Percentiles rank a stretch among this genome's conserved stretches.
These are phyloP conservation scores for Oscheius sp. DNA, from an alignment of 1,140 invertebrate genomes.

Conservation along the genomic window DNA sequence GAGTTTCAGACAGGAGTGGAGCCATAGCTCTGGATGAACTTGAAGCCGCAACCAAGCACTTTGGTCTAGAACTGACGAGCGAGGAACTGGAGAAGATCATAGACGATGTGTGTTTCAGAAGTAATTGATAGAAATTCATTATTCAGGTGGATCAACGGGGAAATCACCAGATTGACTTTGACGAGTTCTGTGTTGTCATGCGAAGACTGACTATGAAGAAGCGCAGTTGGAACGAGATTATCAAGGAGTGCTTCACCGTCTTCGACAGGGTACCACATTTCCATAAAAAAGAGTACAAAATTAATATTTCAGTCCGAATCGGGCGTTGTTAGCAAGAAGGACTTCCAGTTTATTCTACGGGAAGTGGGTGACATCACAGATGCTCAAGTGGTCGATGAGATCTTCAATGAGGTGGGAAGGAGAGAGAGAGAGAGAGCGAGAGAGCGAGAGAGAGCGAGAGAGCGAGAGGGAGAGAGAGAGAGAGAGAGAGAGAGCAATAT, in stretches of 20 bases:
- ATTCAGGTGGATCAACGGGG: constrained; percentile 51
- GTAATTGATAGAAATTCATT: not conserved
- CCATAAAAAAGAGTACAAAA: constrained; percentile 3
- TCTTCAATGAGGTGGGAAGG: constrained; percentile 43
- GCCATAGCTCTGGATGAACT: constrained; percentile 59
- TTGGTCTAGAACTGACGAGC: constrained; percentile 49
- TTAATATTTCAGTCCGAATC: constrained; percentile 50
- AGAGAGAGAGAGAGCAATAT: too few relatives aligned
- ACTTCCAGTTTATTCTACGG: constrained; percentile 56
- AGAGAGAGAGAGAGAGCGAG: too few relatives aligned
- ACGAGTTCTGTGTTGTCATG: constrained; percentile 56
- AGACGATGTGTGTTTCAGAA: constrained; percentile 31
- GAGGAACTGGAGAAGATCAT: constrained; percentile 43
- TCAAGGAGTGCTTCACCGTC: constrained; percentile 57
- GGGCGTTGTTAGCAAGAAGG: constrained; percentile 52
- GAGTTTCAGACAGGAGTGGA: constrained; percentile 50
- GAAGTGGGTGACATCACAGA: constrained; percentile 59
- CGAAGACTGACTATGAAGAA: constrained; percentile 57
- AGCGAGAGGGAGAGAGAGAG: too few relatives aligned
- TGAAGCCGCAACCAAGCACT: constrained; percentile 57
- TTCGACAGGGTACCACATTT: constrained; percentile 52
- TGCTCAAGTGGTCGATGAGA: constrained; percentile 51
- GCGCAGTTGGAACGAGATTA: constrained; percentile 56
- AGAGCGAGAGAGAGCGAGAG: too few relatives aligned
- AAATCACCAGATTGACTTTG: constrained; percentile 60